Evolutionary conservation across 1,140 invertebrate genomes (phyloP).

Genomic region (Elysia chlorotica): DNA sequence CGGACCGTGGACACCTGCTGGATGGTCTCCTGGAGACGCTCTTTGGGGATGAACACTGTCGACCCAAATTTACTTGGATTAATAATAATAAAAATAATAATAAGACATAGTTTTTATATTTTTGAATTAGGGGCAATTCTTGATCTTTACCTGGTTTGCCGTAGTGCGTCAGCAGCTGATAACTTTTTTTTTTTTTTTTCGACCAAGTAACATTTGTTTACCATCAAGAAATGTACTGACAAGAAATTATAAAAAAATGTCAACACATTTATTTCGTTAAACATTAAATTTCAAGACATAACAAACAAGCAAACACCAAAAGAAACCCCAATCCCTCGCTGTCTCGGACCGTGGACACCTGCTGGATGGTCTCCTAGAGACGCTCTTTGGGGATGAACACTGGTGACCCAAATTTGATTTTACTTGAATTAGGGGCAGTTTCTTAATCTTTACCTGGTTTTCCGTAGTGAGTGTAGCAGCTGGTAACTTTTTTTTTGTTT

Average conservation of each 20-base stretch:
- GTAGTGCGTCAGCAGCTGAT: not conserved
- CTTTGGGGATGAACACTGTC: slow-evolving; percentile 61
- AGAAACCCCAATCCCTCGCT: slow-evolving; percentile 60
- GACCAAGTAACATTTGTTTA: no score
- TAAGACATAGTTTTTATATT: not conserved
- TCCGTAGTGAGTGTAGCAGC: not conserved
- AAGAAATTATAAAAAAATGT: no score
- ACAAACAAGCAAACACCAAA: no score
- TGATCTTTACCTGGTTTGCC: not conserved
- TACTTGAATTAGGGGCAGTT: not conserved
- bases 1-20: slow-evolving; percentile 39
- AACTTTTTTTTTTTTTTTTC: not conserved
- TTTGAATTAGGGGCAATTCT: not conserved
- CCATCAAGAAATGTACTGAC: no score
- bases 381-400: slow-evolving; percentile 64
- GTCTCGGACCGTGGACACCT: slow-evolving; percentile 45
- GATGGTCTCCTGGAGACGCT: slow-evolving; percentile 63
- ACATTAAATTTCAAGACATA: no score
- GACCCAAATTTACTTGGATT: not conserved
- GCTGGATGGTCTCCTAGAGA: slow-evolving; percentile 57
- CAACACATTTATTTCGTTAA: no score
- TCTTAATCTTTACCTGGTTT: not conserved
- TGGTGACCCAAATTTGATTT: slow-evolving; percentile 4
- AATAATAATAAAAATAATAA: not conserved
- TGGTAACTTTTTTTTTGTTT: not conserved